phyloP scores from a whole-genome alignment of 1,140 invertebrate genomes.

The Orussus abietinus region DNA sequence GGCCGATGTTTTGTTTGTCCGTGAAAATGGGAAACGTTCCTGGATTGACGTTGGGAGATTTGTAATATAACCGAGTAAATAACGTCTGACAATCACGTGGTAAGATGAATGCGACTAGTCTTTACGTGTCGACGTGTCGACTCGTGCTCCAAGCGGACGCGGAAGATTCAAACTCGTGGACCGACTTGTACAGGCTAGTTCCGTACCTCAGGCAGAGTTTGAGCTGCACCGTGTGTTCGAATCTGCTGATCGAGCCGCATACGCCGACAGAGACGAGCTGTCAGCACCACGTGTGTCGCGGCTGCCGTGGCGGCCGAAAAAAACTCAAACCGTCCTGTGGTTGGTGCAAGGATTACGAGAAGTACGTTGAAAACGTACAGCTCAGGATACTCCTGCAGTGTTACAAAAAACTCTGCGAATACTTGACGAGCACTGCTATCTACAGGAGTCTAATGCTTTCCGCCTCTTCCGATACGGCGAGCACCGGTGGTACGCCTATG shows the following conservation, averaged over 20 bases:
- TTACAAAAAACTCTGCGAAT: conserved; percentile 84
- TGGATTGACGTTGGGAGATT: conserved; percentile 23
- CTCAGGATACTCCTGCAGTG: conserved; percentile 77
- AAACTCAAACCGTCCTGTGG: conserved; percentile 78
- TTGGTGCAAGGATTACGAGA: conserved; percentile 79
- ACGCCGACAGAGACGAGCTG: conserved; percentile 77
- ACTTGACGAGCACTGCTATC: conserved; percentile 68
- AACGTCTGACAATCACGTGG: too few relatives aligned
- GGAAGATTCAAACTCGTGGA: conserved; percentile 69
- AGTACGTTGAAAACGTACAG: conserved; percentile 79
- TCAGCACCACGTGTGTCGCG: conserved; percentile 82
- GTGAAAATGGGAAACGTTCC: conserved; percentile 34
- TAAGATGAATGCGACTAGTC: conserved; percentile 77
- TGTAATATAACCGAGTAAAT: conserved; percentile 14
- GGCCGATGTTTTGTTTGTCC: conserved; percentile 46
- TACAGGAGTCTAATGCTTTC: conserved; percentile 59
- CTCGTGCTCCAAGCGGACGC: conserved; percentile 69
- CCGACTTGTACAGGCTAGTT: conserved; percentile 76
- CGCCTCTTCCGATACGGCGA: conserved; percentile 52
- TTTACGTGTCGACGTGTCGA: conserved; percentile 80
- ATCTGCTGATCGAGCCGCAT: conserved; percentile 76
- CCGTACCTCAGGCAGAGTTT: conserved; percentile 81
- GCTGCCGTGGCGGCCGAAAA: conserved; percentile 78
- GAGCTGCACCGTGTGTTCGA: conserved; percentile 83
- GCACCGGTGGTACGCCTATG: conserved; percentile 38